phyloP scores from a whole-genome alignment of 23 tunicate species.

The Oikopleura vanhoeffeni region DNA sequence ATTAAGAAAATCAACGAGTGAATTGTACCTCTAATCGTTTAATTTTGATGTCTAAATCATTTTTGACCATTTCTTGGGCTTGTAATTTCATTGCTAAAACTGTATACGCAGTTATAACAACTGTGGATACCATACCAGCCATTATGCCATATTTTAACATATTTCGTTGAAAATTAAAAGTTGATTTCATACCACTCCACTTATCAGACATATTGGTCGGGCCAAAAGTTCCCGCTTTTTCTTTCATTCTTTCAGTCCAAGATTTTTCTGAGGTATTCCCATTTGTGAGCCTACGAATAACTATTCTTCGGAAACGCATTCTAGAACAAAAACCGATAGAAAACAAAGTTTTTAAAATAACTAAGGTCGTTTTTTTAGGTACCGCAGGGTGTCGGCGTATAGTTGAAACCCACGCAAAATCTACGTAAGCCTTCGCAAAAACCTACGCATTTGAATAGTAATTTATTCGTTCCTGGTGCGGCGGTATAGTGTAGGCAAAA shows the following conservation, averaged over 20 bases:
- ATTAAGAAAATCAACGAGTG: no score
- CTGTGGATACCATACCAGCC: background rate
- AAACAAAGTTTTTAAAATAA: no score
- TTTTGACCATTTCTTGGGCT: background rate
- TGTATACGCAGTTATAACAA: background rate
- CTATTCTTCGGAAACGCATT: background rate
- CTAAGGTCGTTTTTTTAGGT: no score
- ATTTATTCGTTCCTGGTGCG: no score
- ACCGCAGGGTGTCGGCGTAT: no score
- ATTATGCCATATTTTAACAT: background rate
- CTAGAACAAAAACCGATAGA: no score
- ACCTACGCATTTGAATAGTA: no score
- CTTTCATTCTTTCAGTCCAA: background rate
- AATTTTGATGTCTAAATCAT: background rate
- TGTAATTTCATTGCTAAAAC: background rate
- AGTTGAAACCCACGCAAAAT: no score
- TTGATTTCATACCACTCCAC: background rate
- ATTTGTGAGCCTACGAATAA: background rate
- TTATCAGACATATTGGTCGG: background rate
- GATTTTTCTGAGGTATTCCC: background rate
- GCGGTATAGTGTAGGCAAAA: no score
- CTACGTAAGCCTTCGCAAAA: no score
- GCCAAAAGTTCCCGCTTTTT: background rate
- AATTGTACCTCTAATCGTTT: background rate
- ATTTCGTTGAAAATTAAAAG: background rate